Conservation (phyloP, 2,113 vertebrate genomes). For the Ahaetulla prasina region DNA sequence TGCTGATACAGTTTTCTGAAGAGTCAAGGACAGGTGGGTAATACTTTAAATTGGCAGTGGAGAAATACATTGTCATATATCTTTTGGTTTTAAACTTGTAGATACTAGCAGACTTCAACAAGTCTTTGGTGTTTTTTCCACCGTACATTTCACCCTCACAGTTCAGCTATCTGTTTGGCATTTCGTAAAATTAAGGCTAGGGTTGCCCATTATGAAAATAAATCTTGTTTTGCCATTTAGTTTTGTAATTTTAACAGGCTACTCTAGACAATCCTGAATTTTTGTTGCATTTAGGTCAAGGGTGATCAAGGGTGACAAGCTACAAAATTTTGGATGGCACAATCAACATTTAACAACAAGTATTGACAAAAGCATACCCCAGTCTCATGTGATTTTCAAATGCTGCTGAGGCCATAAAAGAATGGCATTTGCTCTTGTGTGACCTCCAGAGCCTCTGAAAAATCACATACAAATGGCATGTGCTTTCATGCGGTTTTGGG, state of each 20-base stretch:
- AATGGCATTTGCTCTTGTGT: background rate
- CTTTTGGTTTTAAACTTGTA: background rate
- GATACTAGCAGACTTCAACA: background rate
- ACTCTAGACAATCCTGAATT: background rate
- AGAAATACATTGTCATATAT: background rate
- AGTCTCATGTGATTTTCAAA: background rate
- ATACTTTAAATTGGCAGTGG: background rate
- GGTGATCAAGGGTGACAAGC: background rate
- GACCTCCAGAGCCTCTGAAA: background rate
- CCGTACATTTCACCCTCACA: background rate
- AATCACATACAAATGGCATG: background rate
- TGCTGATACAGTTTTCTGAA: background rate
- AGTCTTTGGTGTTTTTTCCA: background rate
- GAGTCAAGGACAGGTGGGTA: background rate
- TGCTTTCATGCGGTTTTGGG: background rate
- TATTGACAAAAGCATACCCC: background rate
- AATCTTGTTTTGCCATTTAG: background rate
- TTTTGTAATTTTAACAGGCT: background rate
- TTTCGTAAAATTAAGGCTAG: background rate
- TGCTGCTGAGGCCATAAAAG: background rate
- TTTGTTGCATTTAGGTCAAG: background rate
- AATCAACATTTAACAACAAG: background rate
- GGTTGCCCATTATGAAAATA: background rate
- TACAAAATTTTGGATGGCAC: background rate
- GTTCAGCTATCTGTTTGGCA: background rate